These are phyloP conservation scores for Bellardia pandia DNA, from an alignment of 2,888 invertebrate species.

Conservation along the genomic window DNA sequence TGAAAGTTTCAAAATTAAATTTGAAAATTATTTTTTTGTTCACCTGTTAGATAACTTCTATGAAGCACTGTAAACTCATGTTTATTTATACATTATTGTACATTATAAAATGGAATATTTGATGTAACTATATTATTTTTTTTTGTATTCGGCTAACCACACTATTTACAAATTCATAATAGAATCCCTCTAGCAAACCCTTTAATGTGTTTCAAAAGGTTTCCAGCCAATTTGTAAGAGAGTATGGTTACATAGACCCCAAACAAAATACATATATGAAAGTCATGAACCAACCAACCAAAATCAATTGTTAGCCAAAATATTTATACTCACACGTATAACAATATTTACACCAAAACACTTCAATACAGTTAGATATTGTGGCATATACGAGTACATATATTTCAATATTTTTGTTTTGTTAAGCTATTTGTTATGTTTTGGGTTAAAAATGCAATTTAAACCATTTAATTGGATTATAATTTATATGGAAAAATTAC, in stretches of 20 bases:
- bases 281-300: not conserved
- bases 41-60: not conserved
- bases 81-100: not conserved
- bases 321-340: not conserved
- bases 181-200: not conserved
- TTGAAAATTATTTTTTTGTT: not conserved
- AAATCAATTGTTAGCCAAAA: slow-evolving; percentile 8
- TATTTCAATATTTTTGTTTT: slow-evolving; percentile 20
- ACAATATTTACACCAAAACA: not conserved
- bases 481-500: slow-evolving; percentile 43
- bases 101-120: slow-evolving; percentile 13
- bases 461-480: slow-evolving; percentile 49
- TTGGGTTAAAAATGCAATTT: slow-evolving; percentile 16
- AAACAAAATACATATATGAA: not conserved
- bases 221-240: not conserved
- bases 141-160: slow-evolving; percentile 24
- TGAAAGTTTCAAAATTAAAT: not conserved
- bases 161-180: slow-evolving; percentile 36
- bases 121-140: not conserved
- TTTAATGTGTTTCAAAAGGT: not conserved
- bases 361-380: not conserved
- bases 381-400: too few relatives aligned
- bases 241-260: not conserved
- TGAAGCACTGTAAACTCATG: not conserved
- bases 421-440: not conserved